phyloP scores from a whole-genome alignment of 1,140 invertebrate genomes.

The Eriosoma lanigerum region DNA sequence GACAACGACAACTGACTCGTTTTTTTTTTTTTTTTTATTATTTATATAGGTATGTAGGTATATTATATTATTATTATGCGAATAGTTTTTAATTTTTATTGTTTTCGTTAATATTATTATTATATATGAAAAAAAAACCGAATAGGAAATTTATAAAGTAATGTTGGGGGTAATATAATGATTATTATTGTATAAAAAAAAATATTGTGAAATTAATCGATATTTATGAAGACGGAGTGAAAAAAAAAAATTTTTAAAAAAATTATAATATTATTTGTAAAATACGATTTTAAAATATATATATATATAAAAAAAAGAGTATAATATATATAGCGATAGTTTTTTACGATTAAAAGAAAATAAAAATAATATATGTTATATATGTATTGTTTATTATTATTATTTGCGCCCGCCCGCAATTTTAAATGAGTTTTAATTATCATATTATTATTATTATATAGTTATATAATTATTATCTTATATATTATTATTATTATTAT shows the following conservation, averaged over 20 bases:
- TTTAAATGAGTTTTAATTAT: slow-evolving; percentile 1
- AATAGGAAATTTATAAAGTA: slow-evolving; percentile 29
- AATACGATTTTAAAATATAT: slow-evolving; percentile 12
- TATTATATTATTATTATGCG: slow-evolving; percentile 4
- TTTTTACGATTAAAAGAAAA: not conserved
- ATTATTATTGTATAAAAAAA: too few species aligned
- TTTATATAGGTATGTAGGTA: slow-evolving; percentile 5
- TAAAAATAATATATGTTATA: not conserved
- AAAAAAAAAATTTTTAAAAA: not conserved
- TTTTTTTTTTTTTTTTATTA: not conserved
- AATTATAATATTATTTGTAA: not conserved
- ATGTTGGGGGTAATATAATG: slow-evolving; percentile 14
- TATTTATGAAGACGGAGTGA: slow-evolving; percentile 9
- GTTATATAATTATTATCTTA: not conserved
- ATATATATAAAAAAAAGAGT: not conserved
- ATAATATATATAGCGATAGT: not conserved
- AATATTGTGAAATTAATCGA: slow-evolving; percentile 24
- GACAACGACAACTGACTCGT: not conserved
- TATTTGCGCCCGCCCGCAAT: slow-evolving; percentile 9
- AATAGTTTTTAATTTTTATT: slow-evolving; percentile 27
- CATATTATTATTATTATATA: slow-evolving; percentile 17
- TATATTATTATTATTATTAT: not conserved
- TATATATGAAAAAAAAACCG: not conserved
- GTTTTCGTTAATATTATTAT: slow-evolving; percentile 10
- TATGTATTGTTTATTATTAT: slow-evolving; percentile 6